These are phyloP conservation scores for Toxostoma redivivum DNA, from an alignment of 2,113 vertebrate species.

Conservation along the genomic window DNA sequence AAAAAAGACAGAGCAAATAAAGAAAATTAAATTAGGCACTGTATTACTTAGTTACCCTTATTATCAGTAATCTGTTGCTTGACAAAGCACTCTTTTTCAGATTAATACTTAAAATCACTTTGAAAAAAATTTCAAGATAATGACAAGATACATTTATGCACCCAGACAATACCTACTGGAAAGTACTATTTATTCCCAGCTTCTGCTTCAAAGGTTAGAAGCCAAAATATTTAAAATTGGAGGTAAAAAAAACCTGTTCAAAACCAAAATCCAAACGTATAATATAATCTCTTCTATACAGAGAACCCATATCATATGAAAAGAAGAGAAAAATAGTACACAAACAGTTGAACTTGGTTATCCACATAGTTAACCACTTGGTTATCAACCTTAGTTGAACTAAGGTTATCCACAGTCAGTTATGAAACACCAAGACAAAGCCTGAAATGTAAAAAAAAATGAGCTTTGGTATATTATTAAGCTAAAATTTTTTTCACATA, in stretches of 20 bases:
- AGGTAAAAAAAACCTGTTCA: background rate
- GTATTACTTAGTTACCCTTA: background rate
- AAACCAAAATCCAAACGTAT: background rate
- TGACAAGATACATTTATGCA: accelerated
- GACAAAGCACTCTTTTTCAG: background rate
- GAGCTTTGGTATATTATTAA: background rate
- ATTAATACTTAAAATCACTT: background rate
- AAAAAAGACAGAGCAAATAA: background rate
- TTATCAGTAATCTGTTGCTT: background rate
- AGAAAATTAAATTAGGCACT: background rate
- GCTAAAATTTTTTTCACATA: background rate
- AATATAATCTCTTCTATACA: background rate
- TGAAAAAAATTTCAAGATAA: background rate
- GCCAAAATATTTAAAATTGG: background rate
- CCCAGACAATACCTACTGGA: background rate
- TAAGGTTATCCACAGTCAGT: background rate
- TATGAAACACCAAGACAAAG: background rate
- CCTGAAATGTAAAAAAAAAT: background rate
- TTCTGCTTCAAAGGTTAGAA: background rate
- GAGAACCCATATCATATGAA: accelerated
- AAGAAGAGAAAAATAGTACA: background rate
- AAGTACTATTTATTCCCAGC: background rate
- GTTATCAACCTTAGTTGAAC: no score
- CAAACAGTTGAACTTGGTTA: background rate
- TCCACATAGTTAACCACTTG: no score